Percentiles rank a stretch among this genome's conserved stretches.
Conservation (phyloP, 2,797 vertebrate species). For the Apogon talboti region DNA sequence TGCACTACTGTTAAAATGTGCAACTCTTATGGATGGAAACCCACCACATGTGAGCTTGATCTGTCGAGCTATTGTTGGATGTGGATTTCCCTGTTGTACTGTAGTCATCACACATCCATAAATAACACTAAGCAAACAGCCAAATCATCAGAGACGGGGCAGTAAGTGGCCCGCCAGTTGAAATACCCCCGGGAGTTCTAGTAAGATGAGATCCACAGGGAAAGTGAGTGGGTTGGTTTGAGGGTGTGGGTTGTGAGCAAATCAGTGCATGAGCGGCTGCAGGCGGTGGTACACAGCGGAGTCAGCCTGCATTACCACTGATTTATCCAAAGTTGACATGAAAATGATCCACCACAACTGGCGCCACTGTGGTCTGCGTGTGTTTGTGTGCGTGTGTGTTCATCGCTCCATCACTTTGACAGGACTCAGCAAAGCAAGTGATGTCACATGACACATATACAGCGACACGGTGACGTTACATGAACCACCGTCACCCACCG, state of each 20-base stretch:
- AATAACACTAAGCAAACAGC: conserved; percentile 14
- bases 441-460: conserved; percentile 33
- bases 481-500: conserved; percentile 32
- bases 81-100: background rate
- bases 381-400: conserved; percentile 18
- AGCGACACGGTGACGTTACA: conserved; percentile 50
- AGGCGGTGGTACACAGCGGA: conserved; percentile 39
- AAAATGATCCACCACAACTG: conserved; percentile 66
- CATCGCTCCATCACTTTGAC: conserved; percentile 12
- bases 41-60: background rate
- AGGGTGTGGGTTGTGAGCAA: conserved; percentile 51
- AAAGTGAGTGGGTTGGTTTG: conserved; percentile 42
- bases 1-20: too few species aligned
- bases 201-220: conserved; percentile 30
- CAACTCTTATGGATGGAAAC: too few species aligned
- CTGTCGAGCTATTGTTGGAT: background rate
- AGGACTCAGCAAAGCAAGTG: conserved; percentile 23
- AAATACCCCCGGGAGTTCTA: conserved; percentile 45
- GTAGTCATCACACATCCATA: background rate
- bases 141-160: conserved; percentile 21
- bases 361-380: conserved; percentile 52
- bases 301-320: conserved; percentile 53
- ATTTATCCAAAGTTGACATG: conserved; percentile 63
- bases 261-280: conserved; percentile 42
- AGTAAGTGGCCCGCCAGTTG: conserved; percentile 22